Percentiles rank a stretch among this genome's conserved stretches.
Evolutionary conservation across 2,113 vertebrate species (phyloP).

Genomic region (Peromyscus polionotus): DNA sequence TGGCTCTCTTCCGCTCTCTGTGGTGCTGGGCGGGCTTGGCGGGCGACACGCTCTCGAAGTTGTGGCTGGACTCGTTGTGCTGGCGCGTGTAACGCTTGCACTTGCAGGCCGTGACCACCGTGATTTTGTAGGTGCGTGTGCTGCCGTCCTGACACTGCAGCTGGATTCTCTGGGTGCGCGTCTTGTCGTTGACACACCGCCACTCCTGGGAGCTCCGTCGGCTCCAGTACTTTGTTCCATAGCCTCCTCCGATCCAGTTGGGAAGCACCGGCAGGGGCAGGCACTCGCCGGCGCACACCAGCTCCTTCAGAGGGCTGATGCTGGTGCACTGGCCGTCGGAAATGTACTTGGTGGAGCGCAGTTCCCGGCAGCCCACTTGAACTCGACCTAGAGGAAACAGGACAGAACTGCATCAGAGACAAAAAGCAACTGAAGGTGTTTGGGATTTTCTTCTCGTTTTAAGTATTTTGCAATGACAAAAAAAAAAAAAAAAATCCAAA

Average conservation of each 20-base stretch:
- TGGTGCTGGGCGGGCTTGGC: slow-evolving; percentile 91
- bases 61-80: slow-evolving; percentile 95
- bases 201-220: slow-evolving; percentile 93
- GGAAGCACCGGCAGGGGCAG: slow-evolving; percentile 94
- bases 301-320: slow-evolving; percentile 95
- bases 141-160: slow-evolving; percentile 96
- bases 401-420: slow-evolving; percentile 39
- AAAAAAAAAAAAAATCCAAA: background rate
- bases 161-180: slow-evolving; percentile 94
- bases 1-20: slow-evolving; percentile 92
- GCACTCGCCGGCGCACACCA: slow-evolving; percentile 97
- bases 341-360: slow-evolving; percentile 97
- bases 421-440: slow-evolving; percentile 21
- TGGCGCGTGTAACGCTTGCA: slow-evolving; percentile 96
- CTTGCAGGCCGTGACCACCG: slow-evolving; percentile 96
- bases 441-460: background rate
- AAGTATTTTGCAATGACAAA: background rate
- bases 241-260: slow-evolving; percentile 96
- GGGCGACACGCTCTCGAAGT: slow-evolving; percentile 91
- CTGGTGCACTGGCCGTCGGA: slow-evolving; percentile 98
- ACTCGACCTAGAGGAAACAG: slow-evolving; percentile 87
- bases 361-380: slow-evolving; percentile 95
- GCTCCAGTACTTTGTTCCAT: slow-evolving; percentile 94
- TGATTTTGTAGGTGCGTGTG: slow-evolving; percentile 96
- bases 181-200: slow-evolving; percentile 96